Evolutionary conservation across 2,797 vertebrate species (phyloP).

Genomic region (Alfaro cultratus): DNA sequence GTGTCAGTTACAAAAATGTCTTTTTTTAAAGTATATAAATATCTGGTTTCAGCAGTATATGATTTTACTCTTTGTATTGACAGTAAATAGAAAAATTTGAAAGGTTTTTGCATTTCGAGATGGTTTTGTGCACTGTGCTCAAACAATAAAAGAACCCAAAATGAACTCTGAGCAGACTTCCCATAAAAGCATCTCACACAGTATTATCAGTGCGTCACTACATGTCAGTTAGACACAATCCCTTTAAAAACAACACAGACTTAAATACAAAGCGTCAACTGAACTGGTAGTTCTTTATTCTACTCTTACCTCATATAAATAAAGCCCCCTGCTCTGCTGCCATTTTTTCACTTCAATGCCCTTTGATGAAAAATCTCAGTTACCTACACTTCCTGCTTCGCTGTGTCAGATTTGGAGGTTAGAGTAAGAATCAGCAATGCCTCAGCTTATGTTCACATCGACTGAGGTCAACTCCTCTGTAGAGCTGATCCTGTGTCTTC

Average conservation of each 20-base stretch:
- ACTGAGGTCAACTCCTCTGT: background rate
- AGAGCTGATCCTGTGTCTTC: background rate
- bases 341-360: conserved; percentile 50
- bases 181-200: conserved; percentile 35
- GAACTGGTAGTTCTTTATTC: conserved; percentile 25
- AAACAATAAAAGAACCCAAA: conserved; percentile 28
- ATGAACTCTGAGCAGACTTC: conserved; percentile 34
- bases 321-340: conserved; percentile 19
- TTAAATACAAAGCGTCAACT: conserved; percentile 50
- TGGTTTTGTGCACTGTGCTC: background rate
- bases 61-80: background rate
- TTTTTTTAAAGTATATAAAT: conserved; percentile 2
- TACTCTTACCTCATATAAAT: conserved; percentile 21
- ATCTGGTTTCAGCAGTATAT: background rate
- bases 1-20: background rate
- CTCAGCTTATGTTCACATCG: background rate
- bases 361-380: conserved; percentile 22
- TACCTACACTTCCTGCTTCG: conserved; percentile 18
- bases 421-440: conserved; percentile 11
- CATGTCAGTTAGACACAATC: conserved; percentile 66
- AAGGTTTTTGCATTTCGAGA: background rate
- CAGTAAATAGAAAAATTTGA: background rate
- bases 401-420: conserved; percentile 14
- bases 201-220: conserved; percentile 70
- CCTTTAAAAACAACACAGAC: conserved; percentile 74